Conservation (phyloP, 2,797 vertebrate genomes). For the Florisuga fusca region DNA sequence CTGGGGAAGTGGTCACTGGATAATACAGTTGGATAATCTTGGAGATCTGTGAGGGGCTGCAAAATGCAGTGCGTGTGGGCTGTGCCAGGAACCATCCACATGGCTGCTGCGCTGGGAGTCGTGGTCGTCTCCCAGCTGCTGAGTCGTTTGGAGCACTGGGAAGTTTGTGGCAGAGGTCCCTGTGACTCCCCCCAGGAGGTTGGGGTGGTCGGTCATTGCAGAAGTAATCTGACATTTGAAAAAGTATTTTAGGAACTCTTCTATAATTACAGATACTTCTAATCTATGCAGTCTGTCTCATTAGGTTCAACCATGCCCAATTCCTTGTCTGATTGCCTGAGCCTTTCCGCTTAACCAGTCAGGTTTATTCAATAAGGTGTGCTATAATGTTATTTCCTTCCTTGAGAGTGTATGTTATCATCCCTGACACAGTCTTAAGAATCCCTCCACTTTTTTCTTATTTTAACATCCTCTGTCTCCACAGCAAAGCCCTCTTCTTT, state of each 20-base stretch:
- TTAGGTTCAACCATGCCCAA: conserved; percentile 50
- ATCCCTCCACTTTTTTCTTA: conserved; percentile 18
- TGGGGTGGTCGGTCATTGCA: background rate
- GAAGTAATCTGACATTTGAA: conserved; percentile 30
- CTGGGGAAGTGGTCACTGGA: background rate
- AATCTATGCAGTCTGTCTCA: conserved; percentile 54
- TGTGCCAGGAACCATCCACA: background rate
- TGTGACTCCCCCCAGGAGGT: background rate
- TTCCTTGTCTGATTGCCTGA: conserved; percentile 49
- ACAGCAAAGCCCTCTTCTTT: background rate
- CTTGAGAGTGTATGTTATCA: conserved; percentile 54
- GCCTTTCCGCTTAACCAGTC: conserved; percentile 53
- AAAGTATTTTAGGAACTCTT: conserved; percentile 57
- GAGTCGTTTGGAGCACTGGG: rapidly evolving
- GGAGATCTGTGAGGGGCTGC: background rate
- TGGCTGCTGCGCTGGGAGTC: background rate
- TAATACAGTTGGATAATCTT: rapidly evolving
- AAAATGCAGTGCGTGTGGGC: rapidly evolving
- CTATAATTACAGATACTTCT: conserved; percentile 55
- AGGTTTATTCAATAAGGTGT: conserved; percentile 69
- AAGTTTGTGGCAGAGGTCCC: background rate
- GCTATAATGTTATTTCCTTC: conserved; percentile 67
- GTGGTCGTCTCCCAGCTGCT: background rate
- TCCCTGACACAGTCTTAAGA: conserved; percentile 18
- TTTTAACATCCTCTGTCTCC: conserved; percentile 23